Evolutionary conservation across 2,113 vertebrate genomes (phyloP), one percentile per base, ranked within the genome.

Genomic region (Eurystomus gularis): DNA sequence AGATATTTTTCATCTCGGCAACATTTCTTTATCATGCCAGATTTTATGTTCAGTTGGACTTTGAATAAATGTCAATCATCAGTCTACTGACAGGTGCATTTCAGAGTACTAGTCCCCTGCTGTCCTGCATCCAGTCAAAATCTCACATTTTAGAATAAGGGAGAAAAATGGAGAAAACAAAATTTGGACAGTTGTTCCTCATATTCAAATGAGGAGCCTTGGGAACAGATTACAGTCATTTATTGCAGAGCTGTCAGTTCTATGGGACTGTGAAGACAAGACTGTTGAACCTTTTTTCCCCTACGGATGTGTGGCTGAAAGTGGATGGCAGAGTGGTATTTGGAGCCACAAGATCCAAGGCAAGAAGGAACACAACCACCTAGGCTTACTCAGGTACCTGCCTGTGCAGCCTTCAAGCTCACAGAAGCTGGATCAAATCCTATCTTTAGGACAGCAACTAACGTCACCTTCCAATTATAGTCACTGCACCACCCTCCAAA

Each of bases 381-480:
- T 64, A 52, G 28, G n/a, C 28, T 61, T 71, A 49, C 57, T 52
- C 48, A 79, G 57, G 39, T 86, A 95, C 89, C 86, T 91, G 49
- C 57, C 52, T 82, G 24, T 65, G 61, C 81, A 94, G 48, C 49
- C 13, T 84, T 71, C 76, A 78, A 11, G 33, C 35, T 79, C 39
- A n/a, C 77, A 85, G 81, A 69, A 91, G 95, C 65, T 91, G 66
- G 89, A 95, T 97, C 57, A 71, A 84, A 65, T 95, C 65, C 93
- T 94, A 89, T 96, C 91, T 97, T 96, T 96, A 97, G 94, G 89
- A 85, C 13, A 2, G 84, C 77, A 91, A 20, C 86, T 91, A 89
- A 91, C 52, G 37, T 96, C 95, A 96, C 73, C 70, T 93, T 95
- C 95, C 77, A 96, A 93, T 89, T 96, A 96, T 96, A 96, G 96